A percentile compares a stretch with the other conserved stretches of the same genome.
These are phyloP conservation scores for Heterochromis multidens DNA, from an alignment of 2,113 vertebrate species.

Conservation along the genomic window DNA sequence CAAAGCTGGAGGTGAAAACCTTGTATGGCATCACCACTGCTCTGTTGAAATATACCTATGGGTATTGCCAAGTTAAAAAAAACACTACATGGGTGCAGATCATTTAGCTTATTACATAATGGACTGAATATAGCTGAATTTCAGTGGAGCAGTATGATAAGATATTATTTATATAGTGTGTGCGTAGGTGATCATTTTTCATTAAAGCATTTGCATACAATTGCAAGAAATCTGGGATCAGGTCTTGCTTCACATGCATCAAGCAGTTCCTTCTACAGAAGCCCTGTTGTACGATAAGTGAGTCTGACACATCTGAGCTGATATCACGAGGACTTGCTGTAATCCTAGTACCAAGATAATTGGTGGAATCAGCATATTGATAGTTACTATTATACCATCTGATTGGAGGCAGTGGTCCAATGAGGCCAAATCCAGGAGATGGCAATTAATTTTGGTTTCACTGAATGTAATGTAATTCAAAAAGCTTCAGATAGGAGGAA, in stretches of 20 bases:
- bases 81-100: background rate
- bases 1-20: background rate
- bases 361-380: background rate
- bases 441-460: background rate
- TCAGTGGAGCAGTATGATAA: background rate
- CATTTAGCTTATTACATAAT: background rate
- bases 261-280: background rate
- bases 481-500: background rate
- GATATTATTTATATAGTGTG: background rate
- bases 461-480: background rate
- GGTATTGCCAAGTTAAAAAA: background rate
- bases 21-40: background rate
- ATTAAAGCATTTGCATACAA: background rate
- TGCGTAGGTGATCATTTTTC: background rate
- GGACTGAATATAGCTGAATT: background rate
- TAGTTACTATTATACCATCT: background rate
- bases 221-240: background rate
- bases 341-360: background rate
- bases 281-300: background rate
- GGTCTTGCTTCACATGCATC: too few relatives aligned
- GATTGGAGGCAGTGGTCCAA: background rate
- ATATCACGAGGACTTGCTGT: background rate
- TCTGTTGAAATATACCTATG: background rate
- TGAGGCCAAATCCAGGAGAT: background rate
- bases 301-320: background rate